Evolutionary conservation across 2,797 vertebrate species (phyloP).

Genomic region (Rallus crepitans): DNA sequence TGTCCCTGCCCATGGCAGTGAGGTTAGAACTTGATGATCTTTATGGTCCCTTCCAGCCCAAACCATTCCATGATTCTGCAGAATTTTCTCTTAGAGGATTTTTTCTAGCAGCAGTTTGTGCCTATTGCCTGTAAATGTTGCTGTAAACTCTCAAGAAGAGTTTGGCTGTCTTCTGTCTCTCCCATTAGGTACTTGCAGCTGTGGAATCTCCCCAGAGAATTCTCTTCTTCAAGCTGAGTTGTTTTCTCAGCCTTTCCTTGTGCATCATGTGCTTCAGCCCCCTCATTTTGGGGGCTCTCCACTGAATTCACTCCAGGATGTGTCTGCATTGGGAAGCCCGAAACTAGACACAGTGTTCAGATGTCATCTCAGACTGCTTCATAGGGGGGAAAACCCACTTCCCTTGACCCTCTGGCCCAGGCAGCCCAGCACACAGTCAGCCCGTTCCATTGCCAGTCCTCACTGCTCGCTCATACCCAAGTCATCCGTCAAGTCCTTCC

Average conservation of each 20-base stretch:
- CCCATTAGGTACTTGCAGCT: neutral
- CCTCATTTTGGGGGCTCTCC: neutral
- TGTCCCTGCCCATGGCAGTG: no score
- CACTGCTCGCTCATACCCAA: rapidly evolving
- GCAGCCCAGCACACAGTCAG: neutral
- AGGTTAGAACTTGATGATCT: no score
- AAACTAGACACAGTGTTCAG: neutral
- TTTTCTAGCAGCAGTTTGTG: neutral
- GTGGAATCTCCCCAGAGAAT: neutral
- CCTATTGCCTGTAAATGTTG: neutral
- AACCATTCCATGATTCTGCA: neutral
- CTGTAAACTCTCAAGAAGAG: neutral
- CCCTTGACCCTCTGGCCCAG: neutral
- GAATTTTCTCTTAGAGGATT: neutral
- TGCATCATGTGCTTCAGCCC: neutral
- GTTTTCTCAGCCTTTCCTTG: neutral
- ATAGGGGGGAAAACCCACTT: neutral
- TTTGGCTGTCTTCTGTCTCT: neutral
- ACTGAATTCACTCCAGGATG: neutral
- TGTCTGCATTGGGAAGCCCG: neutral
- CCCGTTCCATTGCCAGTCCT: rapidly evolving
- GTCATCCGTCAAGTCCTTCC: rapidly evolving
- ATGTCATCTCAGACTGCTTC: no score
- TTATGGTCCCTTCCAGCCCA: no score
- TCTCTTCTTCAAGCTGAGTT: neutral